Conservation (phyloP, 2,797 vertebrate species). For the Knipowitschia caucasica region DNA sequence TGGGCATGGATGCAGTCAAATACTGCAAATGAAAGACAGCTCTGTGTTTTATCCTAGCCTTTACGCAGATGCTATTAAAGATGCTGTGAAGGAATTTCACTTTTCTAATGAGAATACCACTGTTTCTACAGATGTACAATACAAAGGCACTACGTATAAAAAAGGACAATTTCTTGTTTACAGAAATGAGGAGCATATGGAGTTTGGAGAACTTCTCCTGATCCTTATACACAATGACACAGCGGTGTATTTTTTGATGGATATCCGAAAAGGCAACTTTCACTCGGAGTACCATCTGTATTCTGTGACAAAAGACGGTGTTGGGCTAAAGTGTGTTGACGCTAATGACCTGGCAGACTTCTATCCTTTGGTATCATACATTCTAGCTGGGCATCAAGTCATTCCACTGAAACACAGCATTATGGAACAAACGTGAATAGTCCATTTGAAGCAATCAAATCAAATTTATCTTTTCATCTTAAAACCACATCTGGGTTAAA, state of each 20-base stretch:
- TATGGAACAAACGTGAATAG: slow-evolving; percentile 22
- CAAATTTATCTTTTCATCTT: too few species aligned
- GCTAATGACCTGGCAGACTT: slow-evolving; percentile 18
- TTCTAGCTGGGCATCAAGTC: slow-evolving; percentile 18
- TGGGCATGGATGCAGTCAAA: too few species aligned
- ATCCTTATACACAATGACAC: slow-evolving; percentile 21
- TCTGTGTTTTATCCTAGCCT: slow-evolving; percentile 34
- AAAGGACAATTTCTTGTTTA: slow-evolving; percentile 35
- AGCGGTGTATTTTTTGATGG: slow-evolving; percentile 28
- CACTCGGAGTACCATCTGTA: slow-evolving; percentile 25
- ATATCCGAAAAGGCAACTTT: slow-evolving; percentile 11
- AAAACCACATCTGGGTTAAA: too few species aligned
- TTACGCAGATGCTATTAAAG: slow-evolving; percentile 33
- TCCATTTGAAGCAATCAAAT: too few species aligned
- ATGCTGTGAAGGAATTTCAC: slow-evolving; percentile 37
- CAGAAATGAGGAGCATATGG: slow-evolving; percentile 28
- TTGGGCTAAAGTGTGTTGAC: slow-evolving; percentile 13
- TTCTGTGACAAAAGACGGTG: slow-evolving; percentile 16
- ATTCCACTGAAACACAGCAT: slow-evolving; percentile 25
- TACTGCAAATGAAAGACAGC: slow-evolving; percentile 40
- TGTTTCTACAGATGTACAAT: slow-evolving; percentile 28
- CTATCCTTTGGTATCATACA: slow-evolving; percentile 23
- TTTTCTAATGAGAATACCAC: slow-evolving; percentile 38
- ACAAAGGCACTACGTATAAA: slow-evolving; percentile 39
- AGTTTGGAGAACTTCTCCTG: slow-evolving; percentile 23